These are phyloP conservation scores for Apamea sordens DNA, from an alignment of 2,888 invertebrate species.

Conservation along the genomic window DNA sequence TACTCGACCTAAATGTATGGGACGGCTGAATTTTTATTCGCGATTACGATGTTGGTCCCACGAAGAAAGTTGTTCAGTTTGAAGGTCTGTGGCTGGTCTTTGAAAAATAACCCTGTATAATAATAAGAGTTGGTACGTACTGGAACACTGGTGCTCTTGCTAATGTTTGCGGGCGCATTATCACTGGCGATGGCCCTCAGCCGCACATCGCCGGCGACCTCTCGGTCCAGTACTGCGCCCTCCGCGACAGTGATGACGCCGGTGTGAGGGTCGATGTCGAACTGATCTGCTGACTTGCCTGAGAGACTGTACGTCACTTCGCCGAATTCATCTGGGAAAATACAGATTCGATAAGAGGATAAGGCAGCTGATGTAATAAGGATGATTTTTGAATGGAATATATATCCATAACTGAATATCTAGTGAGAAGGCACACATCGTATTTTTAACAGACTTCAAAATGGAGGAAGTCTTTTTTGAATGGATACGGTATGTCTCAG, in stretches of 20 bases:
- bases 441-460: no score
- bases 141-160: conserved; percentile 93
- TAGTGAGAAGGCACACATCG: no score
- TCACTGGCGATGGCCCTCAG: conserved; percentile 95
- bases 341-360: neutral
- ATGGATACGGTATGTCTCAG: no score
- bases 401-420: no score
- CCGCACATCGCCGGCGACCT: conserved; percentile 92
- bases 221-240: conserved; percentile 94
- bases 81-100: no score
- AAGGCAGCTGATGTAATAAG: neutral
- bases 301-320: conserved; percentile 94
- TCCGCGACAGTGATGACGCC: conserved; percentile 95
- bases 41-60: no score
- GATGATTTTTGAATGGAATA: neutral
- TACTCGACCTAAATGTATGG: no score
- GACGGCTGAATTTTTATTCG: no score
- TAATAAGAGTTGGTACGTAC: conserved; percentile 80
- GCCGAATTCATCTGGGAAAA: conserved; percentile 91
- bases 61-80: no score
- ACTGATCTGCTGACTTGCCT: conserved; percentile 93
- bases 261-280: conserved; percentile 92
- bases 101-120: no score
- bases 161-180: conserved; percentile 92
- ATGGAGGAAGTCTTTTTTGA: no score